phyloP scores from a whole-genome alignment of 2,113 vertebrate genomes.

The Corythoichthys intestinalis region DNA sequence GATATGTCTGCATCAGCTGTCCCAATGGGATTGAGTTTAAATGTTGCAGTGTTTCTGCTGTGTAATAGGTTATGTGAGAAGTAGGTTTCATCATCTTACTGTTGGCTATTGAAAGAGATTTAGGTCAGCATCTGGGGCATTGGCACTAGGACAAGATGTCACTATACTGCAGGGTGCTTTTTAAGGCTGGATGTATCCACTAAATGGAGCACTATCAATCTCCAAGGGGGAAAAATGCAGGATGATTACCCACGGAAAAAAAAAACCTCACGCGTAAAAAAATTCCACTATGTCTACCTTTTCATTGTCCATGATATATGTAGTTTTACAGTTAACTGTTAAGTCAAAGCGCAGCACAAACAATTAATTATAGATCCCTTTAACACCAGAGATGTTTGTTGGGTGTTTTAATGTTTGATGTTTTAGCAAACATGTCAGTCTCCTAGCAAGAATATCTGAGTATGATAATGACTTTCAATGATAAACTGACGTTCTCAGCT shows the following conservation, averaged over 20 bases:
- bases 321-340: background rate
- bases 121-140: constrained; percentile 48
- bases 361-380: background rate
- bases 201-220: background rate
- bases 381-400: background rate
- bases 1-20: background rate
- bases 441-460: background rate
- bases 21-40: constrained; percentile 9
- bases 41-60: constrained; percentile 33
- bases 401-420: background rate
- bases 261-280: background rate
- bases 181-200: background rate
- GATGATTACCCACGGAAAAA: background rate
- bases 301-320: background rate
- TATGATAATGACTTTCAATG: background rate
- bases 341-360: background rate
- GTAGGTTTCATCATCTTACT: constrained; percentile 35
- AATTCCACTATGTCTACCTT: background rate
- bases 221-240: background rate
- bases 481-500: background rate
- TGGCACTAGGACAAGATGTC: constrained; percentile 25
- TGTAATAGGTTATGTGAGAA: constrained; percentile 43
- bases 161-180: constrained; percentile 3
- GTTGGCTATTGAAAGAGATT: constrained; percentile 29
- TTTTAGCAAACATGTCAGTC: background rate